These are phyloP conservation scores for Sipha maydis DNA, from an alignment of 2,888 invertebrate genomes.

Conservation along the genomic window DNA sequence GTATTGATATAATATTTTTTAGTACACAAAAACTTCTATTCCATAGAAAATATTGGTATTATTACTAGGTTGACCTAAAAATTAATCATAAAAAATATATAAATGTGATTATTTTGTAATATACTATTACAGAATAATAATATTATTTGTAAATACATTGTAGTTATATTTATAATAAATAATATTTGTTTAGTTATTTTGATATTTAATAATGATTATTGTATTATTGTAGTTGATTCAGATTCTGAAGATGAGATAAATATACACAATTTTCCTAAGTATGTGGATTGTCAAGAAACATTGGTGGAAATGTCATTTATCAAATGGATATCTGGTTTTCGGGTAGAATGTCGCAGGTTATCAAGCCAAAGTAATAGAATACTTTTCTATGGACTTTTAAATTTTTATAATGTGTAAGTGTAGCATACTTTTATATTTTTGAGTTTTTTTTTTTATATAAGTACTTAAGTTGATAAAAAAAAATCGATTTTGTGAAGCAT, in stretches of 20 bases:
- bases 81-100: too few relatives aligned
- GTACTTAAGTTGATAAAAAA: neutral
- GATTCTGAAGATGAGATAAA: neutral
- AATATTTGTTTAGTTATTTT: neutral
- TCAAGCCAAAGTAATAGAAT: neutral
- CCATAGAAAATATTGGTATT: too few relatives aligned
- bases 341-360: conserved; percentile 29
- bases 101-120: neutral
- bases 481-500: neutral
- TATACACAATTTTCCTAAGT: conserved; percentile 25
- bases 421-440: neutral
- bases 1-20: too few relatives aligned
- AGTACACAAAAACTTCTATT: too few relatives aligned
- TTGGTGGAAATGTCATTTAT: conserved; percentile 56
- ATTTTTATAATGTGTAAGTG: conserved; percentile 52
- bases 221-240: conserved; percentile 55
- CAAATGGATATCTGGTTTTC: conserved; percentile 58
- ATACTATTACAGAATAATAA: neutral
- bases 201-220: neutral
- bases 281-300: conserved; percentile 60
- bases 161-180: neutral
- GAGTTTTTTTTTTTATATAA: neutral
- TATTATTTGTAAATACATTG: neutral
- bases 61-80: too few relatives aligned
- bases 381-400: conserved; percentile 34